phyloP scores from a whole-genome alignment of 1,140 invertebrate genomes.

The Papilio xuthus region DNA sequence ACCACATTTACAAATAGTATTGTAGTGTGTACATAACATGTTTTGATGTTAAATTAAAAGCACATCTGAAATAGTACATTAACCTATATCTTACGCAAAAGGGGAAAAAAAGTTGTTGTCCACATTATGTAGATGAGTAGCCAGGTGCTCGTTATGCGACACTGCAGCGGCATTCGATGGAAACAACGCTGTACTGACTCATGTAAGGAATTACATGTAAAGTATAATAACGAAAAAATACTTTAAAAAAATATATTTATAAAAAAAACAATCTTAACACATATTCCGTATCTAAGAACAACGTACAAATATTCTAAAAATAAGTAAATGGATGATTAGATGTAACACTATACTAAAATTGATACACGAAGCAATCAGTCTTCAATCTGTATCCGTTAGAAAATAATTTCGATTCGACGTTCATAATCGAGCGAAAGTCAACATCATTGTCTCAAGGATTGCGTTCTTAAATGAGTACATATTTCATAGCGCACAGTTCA shows the following conservation, averaged over 20 bases:
- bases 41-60: neutral
- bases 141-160: conserved; percentile 35
- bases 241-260: neutral
- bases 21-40: neutral
- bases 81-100: conserved; percentile 17
- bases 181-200: neutral
- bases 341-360: no score
- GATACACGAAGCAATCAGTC: no score
- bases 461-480: conserved; percentile 23
- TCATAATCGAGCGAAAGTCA: conserved; percentile 24
- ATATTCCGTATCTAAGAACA: no score
- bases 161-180: conserved; percentile 24
- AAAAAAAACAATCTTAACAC: neutral
- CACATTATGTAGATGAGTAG: conserved; percentile 34
- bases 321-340: no score
- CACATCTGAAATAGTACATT: conserved; percentile 12
- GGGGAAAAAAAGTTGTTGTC: conserved; percentile 28
- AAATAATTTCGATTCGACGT: neutral
- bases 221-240: neutral
- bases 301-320: no score
- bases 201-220: neutral
- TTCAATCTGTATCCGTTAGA: neutral
- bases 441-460: conserved; percentile 28
- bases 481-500: conserved; percentile 27
- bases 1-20: neutral